A percentile compares a stretch with the other conserved stretches of the same genome.
phyloP scores from a whole-genome alignment of 1,140 invertebrate genomes.

The Caenorhabditis remanei region DNA sequence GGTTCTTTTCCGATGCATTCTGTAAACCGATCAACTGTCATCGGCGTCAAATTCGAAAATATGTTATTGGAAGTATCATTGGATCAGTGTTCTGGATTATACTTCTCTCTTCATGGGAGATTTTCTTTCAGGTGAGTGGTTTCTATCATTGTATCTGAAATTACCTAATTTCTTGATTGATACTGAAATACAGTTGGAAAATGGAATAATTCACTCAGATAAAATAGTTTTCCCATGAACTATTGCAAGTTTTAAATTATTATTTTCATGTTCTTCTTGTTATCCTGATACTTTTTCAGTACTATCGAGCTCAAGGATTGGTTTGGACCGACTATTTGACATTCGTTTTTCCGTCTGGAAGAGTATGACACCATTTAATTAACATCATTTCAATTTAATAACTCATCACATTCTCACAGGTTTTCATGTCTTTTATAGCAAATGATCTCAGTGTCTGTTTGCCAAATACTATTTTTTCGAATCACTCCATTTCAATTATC shows the following conservation, averaged over 20 bases:
- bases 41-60: slow-evolving; percentile 40
- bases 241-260: neutral
- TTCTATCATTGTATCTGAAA: neutral
- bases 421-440: neutral
- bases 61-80: slow-evolving; percentile 33
- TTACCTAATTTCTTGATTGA: too few relatives aligned
- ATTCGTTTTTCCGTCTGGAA: slow-evolving; percentile 26
- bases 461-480: too few relatives aligned
- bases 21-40: slow-evolving; percentile 31
- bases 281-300: neutral
- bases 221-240: too few relatives aligned
- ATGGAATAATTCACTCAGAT: neutral
- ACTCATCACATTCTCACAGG: neutral
- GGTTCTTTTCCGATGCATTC: slow-evolving; percentile 42
- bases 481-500: too few relatives aligned
- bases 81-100: slow-evolving; percentile 29
- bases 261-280: neutral
- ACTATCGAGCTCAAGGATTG: slow-evolving; percentile 31
- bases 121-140: slow-evolving; percentile 14
- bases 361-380: neutral
- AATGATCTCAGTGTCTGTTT: too few relatives aligned
- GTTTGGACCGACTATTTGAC: slow-evolving; percentile 37
- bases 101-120: slow-evolving; percentile 5
- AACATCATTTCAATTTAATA: neutral
- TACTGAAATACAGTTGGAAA: too few relatives aligned